These are phyloP conservation scores for Chironomus striatipennis DNA, from an alignment of 1,140 invertebrate genomes.

Conservation along the genomic window DNA sequence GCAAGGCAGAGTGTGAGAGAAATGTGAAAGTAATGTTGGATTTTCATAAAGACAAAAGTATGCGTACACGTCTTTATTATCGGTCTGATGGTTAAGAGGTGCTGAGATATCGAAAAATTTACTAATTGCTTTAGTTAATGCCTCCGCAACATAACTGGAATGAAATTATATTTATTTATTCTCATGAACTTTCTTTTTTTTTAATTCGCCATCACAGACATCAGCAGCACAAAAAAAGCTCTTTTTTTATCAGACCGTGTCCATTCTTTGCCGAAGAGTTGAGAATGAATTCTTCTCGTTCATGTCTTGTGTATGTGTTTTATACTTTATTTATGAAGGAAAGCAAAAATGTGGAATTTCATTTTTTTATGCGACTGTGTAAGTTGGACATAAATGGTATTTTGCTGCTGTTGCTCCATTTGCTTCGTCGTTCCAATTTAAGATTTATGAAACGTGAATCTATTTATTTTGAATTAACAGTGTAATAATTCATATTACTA, in stretches of 20 bases:
- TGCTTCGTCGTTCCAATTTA: not conserved
- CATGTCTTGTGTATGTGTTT: too few relatives aligned
- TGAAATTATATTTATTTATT: not conserved
- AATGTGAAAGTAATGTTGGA: not conserved
- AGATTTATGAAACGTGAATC: not conserved
- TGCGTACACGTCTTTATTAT: not conserved
- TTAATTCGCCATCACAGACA: not conserved
- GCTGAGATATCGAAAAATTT: not conserved
- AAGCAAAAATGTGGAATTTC: too few relatives aligned
- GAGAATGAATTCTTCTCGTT: too few relatives aligned
- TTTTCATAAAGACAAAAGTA: too few relatives aligned
- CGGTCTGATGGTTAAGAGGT: not conserved
- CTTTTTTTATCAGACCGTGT: not conserved
- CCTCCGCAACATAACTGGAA: not conserved
- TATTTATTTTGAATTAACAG: not conserved
- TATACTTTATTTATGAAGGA: too few relatives aligned
- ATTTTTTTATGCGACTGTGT: too few relatives aligned
- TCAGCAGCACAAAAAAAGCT: not conserved
- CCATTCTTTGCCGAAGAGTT: not conserved
- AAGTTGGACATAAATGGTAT: too few relatives aligned
- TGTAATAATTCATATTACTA: not conserved
- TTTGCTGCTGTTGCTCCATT: not conserved
- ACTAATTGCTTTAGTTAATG: not conserved
- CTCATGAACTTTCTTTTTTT: conserved; percentile 8
- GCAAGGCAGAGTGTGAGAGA: not conserved